phyloP scores from a whole-genome alignment of 2,888 invertebrate species.

The Drosophila recens region DNA sequence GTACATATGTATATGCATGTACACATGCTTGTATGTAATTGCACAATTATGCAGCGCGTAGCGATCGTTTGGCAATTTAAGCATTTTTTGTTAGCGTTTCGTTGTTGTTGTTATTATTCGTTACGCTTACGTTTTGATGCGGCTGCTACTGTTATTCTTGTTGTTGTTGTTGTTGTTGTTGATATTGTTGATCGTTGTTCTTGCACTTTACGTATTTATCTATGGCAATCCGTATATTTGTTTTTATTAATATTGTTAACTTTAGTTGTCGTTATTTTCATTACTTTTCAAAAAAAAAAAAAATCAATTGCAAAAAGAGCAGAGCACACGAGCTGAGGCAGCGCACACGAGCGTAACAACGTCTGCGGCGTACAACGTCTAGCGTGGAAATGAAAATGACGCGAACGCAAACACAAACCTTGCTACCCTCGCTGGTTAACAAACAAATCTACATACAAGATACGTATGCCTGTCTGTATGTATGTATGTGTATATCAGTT shows the following conservation, averaged over 20 bases:
- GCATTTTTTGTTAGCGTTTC: conserved; percentile 31
- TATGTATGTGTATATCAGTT: not conserved
- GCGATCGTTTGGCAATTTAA: conserved; percentile 62
- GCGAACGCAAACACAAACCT: conserved; percentile 47
- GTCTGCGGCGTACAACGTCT: conserved; percentile 72
- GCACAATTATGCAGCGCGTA: conserved; percentile 78
- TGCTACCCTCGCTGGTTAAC: conserved; percentile 42
- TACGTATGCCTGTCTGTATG: conserved; percentile 9
- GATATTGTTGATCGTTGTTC: conserved; percentile 38
- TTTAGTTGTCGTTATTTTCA: conserved; percentile 42
- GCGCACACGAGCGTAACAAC: conserved; percentile 65
- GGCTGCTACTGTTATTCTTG: conserved; percentile 47
- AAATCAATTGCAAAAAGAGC: conserved; percentile 72
- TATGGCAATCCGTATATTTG: conserved; percentile 47
- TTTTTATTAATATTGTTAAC: conserved; percentile 43
- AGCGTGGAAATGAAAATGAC: conserved; percentile 68
- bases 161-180: conserved; percentile 40
- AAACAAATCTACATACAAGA: conserved; percentile 5
- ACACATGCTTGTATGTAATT: conserved; percentile 57
- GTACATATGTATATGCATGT: conserved; percentile 13
- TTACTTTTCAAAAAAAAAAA: conserved; percentile 63
- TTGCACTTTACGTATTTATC: conserved; percentile 48
- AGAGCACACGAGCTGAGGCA: conserved; percentile 68
- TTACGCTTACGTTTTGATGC: conserved; percentile 58
- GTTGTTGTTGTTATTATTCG: conserved; percentile 36